Evolutionary conservation across 2,888 invertebrate species (phyloP).

Genomic region (Parnassius apollo): DNA sequence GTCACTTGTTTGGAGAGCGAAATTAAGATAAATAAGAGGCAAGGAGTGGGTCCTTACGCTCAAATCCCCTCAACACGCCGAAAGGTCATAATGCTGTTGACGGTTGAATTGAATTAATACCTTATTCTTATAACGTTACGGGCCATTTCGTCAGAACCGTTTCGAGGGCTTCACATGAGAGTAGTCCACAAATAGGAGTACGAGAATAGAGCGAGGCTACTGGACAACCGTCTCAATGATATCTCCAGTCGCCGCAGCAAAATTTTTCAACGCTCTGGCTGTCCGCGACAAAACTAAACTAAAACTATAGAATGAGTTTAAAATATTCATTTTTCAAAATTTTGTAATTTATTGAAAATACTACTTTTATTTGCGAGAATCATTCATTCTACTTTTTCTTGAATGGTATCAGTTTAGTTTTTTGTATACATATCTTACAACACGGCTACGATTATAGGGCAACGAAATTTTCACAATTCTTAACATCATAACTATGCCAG

Average conservation of each 20-base stretch:
- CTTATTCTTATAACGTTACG: constrained; percentile 49
- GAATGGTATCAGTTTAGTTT: too few species aligned
- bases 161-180: constrained; percentile 60
- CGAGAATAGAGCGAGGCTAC: constrained; percentile 81
- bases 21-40: constrained; percentile 77
- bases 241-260: constrained; percentile 63
- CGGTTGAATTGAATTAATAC: constrained; percentile 44
- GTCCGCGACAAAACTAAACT: too few species aligned
- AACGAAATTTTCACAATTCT: too few species aligned
- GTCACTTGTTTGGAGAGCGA: constrained; percentile 68
- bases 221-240: constrained; percentile 60
- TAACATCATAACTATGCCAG: neutral
- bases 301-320: too few species aligned
- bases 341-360: too few species aligned
- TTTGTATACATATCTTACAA: too few species aligned
- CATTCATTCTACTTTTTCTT: too few species aligned
- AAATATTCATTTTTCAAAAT: too few species aligned
- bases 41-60: constrained; percentile 73
- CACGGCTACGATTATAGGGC: too few species aligned
- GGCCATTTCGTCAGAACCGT: constrained; percentile 52
- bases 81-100: constrained; percentile 47
- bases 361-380: too few species aligned
- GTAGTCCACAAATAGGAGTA: constrained; percentile 78
- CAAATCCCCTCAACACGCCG: constrained; percentile 40
- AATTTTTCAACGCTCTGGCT: constrained; percentile 44